Evolutionary conservation across 2,888 invertebrate species (phyloP).

Genomic region (Oscheius sp.): DNA sequence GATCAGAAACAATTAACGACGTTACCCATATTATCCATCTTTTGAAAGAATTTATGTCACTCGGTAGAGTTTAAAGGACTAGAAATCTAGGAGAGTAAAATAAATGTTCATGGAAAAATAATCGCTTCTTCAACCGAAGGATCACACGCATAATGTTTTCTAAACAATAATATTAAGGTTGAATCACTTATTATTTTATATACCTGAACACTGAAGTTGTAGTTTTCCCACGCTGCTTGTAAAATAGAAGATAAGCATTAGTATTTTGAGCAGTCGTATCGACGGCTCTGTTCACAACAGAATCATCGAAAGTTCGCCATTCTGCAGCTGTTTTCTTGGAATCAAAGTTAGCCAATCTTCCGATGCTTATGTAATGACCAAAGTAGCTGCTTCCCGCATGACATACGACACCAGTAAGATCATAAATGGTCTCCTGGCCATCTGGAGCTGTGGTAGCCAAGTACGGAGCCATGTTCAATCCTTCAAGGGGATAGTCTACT

Average conservation of each 20-base stretch:
- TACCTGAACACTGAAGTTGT: slow-evolving; percentile 46
- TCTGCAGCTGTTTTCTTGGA: slow-evolving; percentile 70
- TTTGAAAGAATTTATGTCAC: background rate
- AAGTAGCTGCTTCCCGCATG: slow-evolving; percentile 70
- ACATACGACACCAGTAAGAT: slow-evolving; percentile 74
- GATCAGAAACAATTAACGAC: background rate
- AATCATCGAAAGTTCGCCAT: slow-evolving; percentile 71
- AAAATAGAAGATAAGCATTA: slow-evolving; percentile 71
- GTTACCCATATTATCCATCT: no score
- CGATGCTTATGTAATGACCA: slow-evolving; percentile 75
- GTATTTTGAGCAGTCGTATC: slow-evolving; percentile 61
- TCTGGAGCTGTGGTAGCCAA: slow-evolving; percentile 54
- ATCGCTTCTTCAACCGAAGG: slow-evolving; percentile 17
- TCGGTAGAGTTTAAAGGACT: background rate
- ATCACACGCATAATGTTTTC: slow-evolving; percentile 30
- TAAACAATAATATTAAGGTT: background rate
- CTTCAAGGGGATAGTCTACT: slow-evolving; percentile 65
- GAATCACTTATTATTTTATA: background rate
- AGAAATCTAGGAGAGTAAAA: background rate
- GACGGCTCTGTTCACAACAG: slow-evolving; percentile 62
- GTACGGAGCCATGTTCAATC: slow-evolving; percentile 54
- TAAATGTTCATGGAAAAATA: background rate
- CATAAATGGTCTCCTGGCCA: slow-evolving; percentile 70
- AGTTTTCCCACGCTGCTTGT: slow-evolving; percentile 57
- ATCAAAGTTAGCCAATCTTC: slow-evolving; percentile 71